Evolutionary conservation across 1,140 invertebrate genomes (phyloP).

Genomic region (Rhyzopertha dominica): DNA sequence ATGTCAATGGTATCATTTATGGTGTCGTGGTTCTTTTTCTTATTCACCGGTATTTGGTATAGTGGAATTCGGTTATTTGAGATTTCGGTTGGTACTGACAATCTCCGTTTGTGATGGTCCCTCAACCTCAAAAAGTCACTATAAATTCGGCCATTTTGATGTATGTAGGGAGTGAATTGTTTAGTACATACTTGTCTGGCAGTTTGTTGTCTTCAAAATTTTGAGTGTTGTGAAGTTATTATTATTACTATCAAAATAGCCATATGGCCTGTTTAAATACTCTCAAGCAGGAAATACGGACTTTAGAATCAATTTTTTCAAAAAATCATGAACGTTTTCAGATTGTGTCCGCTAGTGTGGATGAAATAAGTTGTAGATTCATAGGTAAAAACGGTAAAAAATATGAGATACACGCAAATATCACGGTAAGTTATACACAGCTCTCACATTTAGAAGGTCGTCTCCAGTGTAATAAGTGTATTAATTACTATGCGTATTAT

Average conservation of each 20-base stretch:
- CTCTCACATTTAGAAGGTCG: not conserved
- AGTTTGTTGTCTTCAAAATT: constrained; percentile 22
- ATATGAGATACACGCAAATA: constrained; percentile 96
- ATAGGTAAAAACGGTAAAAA: constrained; percentile 90
- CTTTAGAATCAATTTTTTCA: constrained; percentile 90
- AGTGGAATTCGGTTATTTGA: no score
- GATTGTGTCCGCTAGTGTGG: constrained; percentile 94
- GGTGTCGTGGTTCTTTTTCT: no score
- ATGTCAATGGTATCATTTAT: no score
- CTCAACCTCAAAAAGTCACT: constrained; percentile 10
- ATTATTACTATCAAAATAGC: constrained; percentile 28
- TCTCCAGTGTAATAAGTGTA: no score
- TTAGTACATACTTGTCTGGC: constrained; percentile 21
- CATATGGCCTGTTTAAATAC: constrained; percentile 96
- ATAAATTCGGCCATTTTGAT: constrained; percentile 33
- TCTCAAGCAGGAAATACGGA: constrained; percentile 96
- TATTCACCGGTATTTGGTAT: no score
- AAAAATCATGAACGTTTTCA: constrained; percentile 96
- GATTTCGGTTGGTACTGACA: no score
- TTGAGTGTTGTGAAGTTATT: constrained; percentile 1
- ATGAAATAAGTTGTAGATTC: constrained; percentile 96
- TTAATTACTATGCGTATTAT: constrained; percentile 12
- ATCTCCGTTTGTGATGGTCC: no score
- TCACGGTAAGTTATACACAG: constrained; percentile 72
- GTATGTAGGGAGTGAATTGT: constrained; percentile 33